phyloP scores from a whole-genome alignment of 2,113 vertebrate genomes.

The Parus major region DNA sequence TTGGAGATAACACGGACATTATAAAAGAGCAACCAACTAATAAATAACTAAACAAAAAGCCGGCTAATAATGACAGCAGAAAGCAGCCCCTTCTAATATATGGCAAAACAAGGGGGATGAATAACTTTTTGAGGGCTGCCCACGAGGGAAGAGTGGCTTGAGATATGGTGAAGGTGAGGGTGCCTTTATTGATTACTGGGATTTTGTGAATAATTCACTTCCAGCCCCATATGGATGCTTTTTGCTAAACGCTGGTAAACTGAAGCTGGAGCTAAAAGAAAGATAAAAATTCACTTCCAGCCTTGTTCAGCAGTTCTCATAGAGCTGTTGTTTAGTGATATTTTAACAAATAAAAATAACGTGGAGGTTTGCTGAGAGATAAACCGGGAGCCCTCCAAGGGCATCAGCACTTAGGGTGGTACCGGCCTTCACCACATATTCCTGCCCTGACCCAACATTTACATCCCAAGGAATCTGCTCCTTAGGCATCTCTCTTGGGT shows the following conservation, averaged over 20 bases:
- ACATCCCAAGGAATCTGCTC: slow-evolving; percentile 77
- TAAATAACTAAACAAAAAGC: slow-evolving; percentile 68
- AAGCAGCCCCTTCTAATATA: slow-evolving; percentile 29
- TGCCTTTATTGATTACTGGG: not conserved
- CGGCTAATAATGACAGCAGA: slow-evolving; percentile 42
- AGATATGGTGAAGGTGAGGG: not conserved
- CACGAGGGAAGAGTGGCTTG: accelerated
- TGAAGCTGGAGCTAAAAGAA: not conserved
- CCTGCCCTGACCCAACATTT: slow-evolving; percentile 74
- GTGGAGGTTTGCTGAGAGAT: slow-evolving; percentile 1
- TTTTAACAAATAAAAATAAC: not conserved
- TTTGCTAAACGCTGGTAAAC: slow-evolving; percentile 1
- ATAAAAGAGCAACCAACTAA: slow-evolving; percentile 67
- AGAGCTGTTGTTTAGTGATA: slow-evolving; percentile 19
- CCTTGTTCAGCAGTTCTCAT: not conserved
- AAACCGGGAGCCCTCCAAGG: slow-evolving; percentile 18
- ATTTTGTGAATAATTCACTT: not conserved
- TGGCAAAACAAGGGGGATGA: slow-evolving; percentile 31
- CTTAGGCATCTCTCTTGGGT: slow-evolving; percentile 69
- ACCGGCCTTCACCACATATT: slow-evolving; percentile 73
- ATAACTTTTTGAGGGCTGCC: slow-evolving; percentile 8
- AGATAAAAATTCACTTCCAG: not conserved
- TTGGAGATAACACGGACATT: slow-evolving; percentile 67
- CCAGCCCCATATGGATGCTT: not conserved
- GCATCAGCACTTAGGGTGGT: slow-evolving; percentile 71